A percentile compares a stretch with the other conserved stretches of the same genome.
These are phyloP conservation scores for Hippocampus guttulatus DNA, from an alignment of 2,113 vertebrate genomes.

Conservation along the genomic window DNA sequence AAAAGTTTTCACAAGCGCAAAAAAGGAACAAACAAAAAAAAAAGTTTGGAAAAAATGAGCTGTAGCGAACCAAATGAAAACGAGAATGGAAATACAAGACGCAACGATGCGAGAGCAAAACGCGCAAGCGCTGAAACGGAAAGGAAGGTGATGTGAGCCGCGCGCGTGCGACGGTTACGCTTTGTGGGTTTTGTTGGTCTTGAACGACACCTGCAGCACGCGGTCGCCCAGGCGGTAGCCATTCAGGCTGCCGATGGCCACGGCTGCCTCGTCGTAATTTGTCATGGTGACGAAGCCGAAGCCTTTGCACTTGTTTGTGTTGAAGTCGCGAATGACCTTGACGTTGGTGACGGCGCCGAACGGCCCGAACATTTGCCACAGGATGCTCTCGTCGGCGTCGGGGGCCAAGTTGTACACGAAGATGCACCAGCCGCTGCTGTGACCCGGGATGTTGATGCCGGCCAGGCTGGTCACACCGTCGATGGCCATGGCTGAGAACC, in stretches of 20 bases:
- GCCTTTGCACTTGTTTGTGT: slow-evolving; percentile 99
- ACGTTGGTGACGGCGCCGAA: slow-evolving; percentile 98
- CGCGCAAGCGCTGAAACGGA: slow-evolving; percentile 41
- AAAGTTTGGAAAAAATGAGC: slow-evolving; percentile 32
- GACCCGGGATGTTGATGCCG: slow-evolving; percentile 96
- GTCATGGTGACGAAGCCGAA: slow-evolving; percentile 99
- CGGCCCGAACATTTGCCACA: slow-evolving; percentile 99
- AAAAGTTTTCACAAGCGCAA: slow-evolving; percentile 79
- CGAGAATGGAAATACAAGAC: slow-evolving; percentile 16
- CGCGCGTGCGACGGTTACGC: slow-evolving; percentile 40
- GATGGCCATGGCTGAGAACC: slow-evolving; percentile 97
- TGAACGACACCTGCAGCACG: slow-evolving; percentile 98
- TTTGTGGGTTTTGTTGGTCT: slow-evolving; percentile 99
- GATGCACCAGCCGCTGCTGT: slow-evolving; percentile 97
- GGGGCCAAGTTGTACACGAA: slow-evolving; percentile 99
- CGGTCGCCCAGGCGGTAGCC: slow-evolving; percentile 97
- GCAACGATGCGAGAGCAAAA: slow-evolving; percentile 59
- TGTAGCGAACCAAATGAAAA: slow-evolving; percentile 29
- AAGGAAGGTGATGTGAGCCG: background rate
- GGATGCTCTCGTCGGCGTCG: slow-evolving; percentile 96
- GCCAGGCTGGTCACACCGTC: slow-evolving; percentile 98
- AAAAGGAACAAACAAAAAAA: slow-evolving; percentile 74
- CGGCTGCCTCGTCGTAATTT: slow-evolving; percentile 98
- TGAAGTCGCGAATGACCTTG: slow-evolving; percentile 99
- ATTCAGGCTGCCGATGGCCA: slow-evolving; percentile 98